Base-by-base conservation (phyloP, 1,140 invertebrate genomes). In the Aphidius gifuensis region DNA sequence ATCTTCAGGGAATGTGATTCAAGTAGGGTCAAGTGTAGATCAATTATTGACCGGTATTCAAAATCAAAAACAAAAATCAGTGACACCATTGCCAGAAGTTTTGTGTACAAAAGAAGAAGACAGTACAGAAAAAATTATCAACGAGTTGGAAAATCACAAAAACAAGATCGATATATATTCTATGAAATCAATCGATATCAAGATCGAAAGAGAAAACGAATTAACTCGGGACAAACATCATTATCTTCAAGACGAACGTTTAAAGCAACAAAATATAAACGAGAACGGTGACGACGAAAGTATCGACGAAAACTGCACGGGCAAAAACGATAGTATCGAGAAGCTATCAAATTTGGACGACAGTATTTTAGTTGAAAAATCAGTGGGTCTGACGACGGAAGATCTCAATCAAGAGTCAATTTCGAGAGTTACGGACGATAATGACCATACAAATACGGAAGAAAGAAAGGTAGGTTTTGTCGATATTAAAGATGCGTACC, bases 391-490 rank as follows among this genome's bases (percentile, higher is more conserved):
- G 58, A 67, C 73, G 64, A 73, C 71, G 58, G 72, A 77, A 46
- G 74, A 32, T 32, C 23, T 3, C 1, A 32, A 73, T 69, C 72
- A 77, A 58, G 54, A 67, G 67, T 50, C 51, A 9, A 46, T 67
- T 57, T 66, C 72, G 57, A 68, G 68, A 64, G 71, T 73, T 62
- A 66, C 71, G 66, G 54, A 61, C 65, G 66, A 67, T 69, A 76
- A 75, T 68, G 69, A 67, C 40, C 50, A 64, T 54, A 75, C 70
- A 70, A 71, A 79, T 66, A 69, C 74, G 64, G 73, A 74, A 69
- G 74, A 69, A 64, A 78, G 71, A 74, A 80, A 80, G 77, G 78
- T 79, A 46, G 5, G 61, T 65, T 6, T 0, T 38, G 2, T 32
- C 23, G 4, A 32, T 32, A 32, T 32, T 16, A 16, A 16, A 16